Base-by-base conservation (phyloP, 2,888 invertebrate genomes). In the Loripinus fragilis region DNA sequence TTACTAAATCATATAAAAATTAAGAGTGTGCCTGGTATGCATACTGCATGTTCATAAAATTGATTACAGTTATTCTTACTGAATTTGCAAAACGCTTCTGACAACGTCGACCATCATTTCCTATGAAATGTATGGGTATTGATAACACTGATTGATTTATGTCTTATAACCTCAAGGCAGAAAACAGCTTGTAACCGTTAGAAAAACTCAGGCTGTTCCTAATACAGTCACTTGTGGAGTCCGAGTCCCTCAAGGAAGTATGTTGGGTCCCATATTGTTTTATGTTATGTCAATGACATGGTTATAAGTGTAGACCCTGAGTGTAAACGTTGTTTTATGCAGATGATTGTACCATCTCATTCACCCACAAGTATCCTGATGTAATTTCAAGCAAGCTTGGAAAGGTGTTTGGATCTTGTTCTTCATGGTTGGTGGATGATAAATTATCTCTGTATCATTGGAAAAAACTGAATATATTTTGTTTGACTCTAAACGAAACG, bases 271-370 rank as follows among this genome's bases (percentile, higher is more conserved):
- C 25, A 28, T 68, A 7, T 45, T 68, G 48, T 68, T 68, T 30
- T 68, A 15, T 68, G 68, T 30, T 68, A 42, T 48, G 68, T 45
- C 8, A 68, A 68, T 68, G 68, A 45, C 20, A 68, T 45, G 45
- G 25, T 42, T 23, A 25, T 20, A 15, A 42, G 68, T 28, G 30
- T 68, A 1, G 41, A 41, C 20, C 7, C 35, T 28, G 48, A 68
- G 25, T 68, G 68, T 25, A 68, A 68, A 48, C 68, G 28, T n/a
- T 68, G 2, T 42, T 68, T 8, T 68, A 68, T 48, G 45, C 28
- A 45, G 68, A 68, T 25, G 48, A 48, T 28, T 28, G 48, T 45
- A 41, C 68, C 7, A 67, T 45, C 12, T 30, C 48, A 45, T 68
- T 48, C 30, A 41, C 48, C 0, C 25, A 68, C 28, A 68, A 25